Evolutionary conservation across 1,140 invertebrate species (phyloP).

Genomic region (Phthorimaea operculella): DNA sequence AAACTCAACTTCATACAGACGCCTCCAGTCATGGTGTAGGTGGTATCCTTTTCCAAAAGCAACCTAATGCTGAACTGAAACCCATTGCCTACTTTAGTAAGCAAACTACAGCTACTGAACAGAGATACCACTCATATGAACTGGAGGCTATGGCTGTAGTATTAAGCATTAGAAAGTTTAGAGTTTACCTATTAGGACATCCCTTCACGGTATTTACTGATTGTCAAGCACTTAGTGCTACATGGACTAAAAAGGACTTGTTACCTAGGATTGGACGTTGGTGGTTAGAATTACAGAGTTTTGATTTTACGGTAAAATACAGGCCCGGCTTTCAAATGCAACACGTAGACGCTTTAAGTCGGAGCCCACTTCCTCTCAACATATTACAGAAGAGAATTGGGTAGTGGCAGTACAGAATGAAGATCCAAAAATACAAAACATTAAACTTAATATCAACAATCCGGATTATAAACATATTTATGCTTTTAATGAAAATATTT

Average conservation of each 20-base stretch:
- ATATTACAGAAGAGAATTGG: background rate
- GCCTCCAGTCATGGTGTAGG: constrained; percentile 1
- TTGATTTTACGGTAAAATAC: background rate
- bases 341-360: constrained; percentile 6
- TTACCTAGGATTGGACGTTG: background rate
- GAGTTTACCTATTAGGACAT: background rate
- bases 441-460: background rate
- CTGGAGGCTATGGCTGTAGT: constrained; percentile 1
- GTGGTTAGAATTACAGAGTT: constrained; percentile 2
- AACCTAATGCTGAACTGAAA: background rate
- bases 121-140: constrained; percentile 2
- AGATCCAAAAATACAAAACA: background rate
- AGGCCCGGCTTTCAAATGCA: background rate
- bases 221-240: background rate
- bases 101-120: constrained; percentile 1
- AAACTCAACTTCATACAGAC: background rate
- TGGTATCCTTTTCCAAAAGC: constrained; percentile 2
- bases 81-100: constrained; percentile 1
- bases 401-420: background rate
- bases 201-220: background rate
- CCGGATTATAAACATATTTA: background rate
- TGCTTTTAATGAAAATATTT: background rate
- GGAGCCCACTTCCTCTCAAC: background rate
- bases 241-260: background rate
- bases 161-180: background rate